Percentiles rank a stretch among this genome's conserved stretches.
Conservation (phyloP, 35 echinoderm and acorn worm species). For the Anneissia japonica region DNA sequence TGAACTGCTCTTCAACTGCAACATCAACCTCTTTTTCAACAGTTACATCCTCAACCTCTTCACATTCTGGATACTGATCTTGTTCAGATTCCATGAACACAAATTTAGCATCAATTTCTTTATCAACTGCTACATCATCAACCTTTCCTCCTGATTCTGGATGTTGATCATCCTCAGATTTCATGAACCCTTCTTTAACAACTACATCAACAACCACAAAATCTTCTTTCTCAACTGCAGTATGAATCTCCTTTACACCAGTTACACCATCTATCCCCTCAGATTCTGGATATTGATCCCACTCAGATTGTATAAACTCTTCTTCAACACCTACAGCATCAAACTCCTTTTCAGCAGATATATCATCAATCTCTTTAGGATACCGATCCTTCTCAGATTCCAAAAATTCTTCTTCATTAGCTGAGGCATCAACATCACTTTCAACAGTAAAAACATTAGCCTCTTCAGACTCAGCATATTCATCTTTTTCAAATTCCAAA, state of each 20-base stretch:
- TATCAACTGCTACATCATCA: background rate
- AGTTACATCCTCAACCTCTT: background rate
- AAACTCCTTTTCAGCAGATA: background rate
- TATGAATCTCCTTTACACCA: background rate
- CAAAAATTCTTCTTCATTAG: background rate
- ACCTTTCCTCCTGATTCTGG: background rate
- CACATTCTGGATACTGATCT: background rate
- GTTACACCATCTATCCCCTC: background rate
- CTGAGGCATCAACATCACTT: background rate
- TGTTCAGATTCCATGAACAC: background rate
- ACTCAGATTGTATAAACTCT: background rate
- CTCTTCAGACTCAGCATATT: background rate
- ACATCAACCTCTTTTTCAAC: background rate
- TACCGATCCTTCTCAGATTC: background rate
- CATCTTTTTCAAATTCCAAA: constrained; percentile 10
- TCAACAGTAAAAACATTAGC: background rate
- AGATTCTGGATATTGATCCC: background rate
- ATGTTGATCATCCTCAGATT: background rate
- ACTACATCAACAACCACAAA: background rate
- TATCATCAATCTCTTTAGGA: too few relatives aligned
- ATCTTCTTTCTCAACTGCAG: background rate
- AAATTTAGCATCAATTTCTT: background rate
- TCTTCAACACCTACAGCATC: background rate
- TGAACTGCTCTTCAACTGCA: background rate
- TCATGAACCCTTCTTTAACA: background rate